A percentile compares a stretch with the other conserved stretches of the same genome.
Evolutionary conservation across 2,888 invertebrate species (phyloP).

Genomic region (Lymantria monacha): DNA sequence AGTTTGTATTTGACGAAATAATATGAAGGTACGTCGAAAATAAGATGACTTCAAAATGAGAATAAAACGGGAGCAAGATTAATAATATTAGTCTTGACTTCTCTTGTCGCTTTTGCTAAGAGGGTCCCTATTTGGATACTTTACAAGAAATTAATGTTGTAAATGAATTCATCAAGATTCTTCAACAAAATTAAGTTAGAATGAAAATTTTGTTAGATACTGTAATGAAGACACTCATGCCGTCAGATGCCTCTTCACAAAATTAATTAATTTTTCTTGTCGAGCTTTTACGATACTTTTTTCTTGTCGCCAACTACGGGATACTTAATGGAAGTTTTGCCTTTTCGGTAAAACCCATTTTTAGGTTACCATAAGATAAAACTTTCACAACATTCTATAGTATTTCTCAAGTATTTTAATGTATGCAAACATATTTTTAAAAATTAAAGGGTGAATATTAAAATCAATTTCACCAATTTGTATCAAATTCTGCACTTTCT

Average conservation of each 20-base stretch:
- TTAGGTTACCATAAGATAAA: not conserved
- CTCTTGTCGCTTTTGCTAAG: conserved; percentile 43
- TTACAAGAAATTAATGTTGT: conserved; percentile 53
- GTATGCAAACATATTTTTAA: not conserved
- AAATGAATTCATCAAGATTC: conserved; percentile 56
- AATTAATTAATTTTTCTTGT: conserved; percentile 28
- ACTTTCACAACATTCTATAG: not conserved
- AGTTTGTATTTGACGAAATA: too few species aligned
- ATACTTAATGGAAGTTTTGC: conserved; percentile 8
- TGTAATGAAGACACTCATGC: conserved; percentile 36
- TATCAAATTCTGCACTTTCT: conserved; percentile 28
- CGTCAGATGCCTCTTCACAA: conserved; percentile 19
- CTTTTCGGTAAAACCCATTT: not conserved
- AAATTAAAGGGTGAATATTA: not conserved
- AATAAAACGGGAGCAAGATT: conserved; percentile 49
- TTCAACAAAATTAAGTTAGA: conserved; percentile 47
- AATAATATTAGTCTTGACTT: conserved; percentile 58
- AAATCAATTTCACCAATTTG: not conserved
- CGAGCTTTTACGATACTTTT: conserved; percentile 18
- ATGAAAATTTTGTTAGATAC: conserved; percentile 40
- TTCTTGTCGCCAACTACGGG: conserved; percentile 13
- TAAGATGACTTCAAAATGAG: too few species aligned
- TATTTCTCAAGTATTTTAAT: not conserved
- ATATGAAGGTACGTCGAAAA: too few species aligned
- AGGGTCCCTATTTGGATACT: conserved; percentile 41